These are phyloP conservation scores for Lagopus muta DNA, from an alignment of 2,113 vertebrate species.

Conservation along the genomic window DNA sequence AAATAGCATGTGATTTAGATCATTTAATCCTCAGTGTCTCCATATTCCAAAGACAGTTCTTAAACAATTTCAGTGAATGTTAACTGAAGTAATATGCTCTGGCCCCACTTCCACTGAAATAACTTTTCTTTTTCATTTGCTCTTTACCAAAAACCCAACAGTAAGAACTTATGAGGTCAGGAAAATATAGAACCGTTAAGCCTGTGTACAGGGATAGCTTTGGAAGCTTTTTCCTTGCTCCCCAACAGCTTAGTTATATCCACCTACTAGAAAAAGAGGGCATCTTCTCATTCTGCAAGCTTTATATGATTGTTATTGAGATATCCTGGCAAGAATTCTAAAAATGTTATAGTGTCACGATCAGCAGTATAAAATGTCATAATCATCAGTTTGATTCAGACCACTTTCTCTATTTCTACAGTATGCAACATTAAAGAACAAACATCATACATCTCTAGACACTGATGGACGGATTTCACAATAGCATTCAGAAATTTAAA, in stretches of 20 bases:
- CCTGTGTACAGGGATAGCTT: neutral
- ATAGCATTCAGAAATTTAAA: neutral
- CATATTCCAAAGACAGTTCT: neutral
- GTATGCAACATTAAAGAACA: neutral
- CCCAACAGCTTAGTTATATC: neutral
- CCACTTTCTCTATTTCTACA: neutral
- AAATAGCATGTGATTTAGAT: neutral
- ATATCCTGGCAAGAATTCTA: neutral
- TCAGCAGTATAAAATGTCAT: neutral
- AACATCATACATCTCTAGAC: accelerated
- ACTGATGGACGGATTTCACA: accelerated
- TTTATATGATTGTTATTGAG: neutral
- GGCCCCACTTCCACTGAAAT: neutral
- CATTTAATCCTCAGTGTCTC: neutral
- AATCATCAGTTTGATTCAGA: neutral
- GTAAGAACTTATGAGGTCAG: accelerated
- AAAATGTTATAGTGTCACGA: no score
- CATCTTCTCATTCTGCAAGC: neutral
- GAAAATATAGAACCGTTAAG: neutral
- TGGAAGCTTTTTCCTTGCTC: neutral
- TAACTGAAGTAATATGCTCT: neutral
- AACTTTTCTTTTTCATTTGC: neutral
- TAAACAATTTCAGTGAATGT: neutral
- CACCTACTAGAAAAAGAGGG: neutral
- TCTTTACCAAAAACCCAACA: neutral